Evolutionary conservation across 2,797 vertebrate genomes (phyloP).

Genomic region (Eleutherodactylus coqui): DNA sequence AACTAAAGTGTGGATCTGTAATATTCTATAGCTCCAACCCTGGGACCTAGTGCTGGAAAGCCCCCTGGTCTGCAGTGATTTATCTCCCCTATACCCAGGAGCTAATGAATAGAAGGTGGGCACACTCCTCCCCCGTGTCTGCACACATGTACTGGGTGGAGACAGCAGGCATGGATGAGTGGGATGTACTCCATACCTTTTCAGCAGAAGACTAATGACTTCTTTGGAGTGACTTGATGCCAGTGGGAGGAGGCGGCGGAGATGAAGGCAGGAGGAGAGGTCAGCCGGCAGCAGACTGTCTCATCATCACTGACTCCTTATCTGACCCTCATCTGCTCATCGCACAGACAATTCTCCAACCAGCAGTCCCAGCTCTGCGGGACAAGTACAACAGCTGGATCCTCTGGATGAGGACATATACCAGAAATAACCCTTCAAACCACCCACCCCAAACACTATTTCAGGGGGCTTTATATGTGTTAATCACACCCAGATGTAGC

Average conservation of each 20-base stretch:
- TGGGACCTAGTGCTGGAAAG: no score
- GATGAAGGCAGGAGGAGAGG: conserved; percentile 52
- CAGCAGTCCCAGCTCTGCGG: neutral
- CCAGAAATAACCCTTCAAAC: neutral
- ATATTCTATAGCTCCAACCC: no score
- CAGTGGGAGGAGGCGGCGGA: conserved; percentile 51
- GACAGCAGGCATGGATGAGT: conserved; percentile 57
- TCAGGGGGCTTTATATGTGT: neutral
- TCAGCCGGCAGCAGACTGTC: conserved; percentile 55
- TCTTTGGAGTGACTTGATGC: conserved; percentile 55
- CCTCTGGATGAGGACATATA: no score
- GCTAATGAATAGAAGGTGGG: conserved; percentile 43
- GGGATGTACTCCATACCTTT: conserved; percentile 44
- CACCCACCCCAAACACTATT: neutral
- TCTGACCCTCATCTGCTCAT: conserved; percentile 52
- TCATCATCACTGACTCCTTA: conserved; percentile 51
- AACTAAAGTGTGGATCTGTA: no score
- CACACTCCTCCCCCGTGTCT: conserved; percentile 59
- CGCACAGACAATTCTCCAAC: conserved; percentile 1
- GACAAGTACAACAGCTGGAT: neutral
- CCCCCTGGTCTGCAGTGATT: conserved; percentile 10
- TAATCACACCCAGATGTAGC: neutral
- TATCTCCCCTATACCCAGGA: conserved; percentile 41
- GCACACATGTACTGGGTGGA: conserved; percentile 52
- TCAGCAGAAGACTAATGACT: conserved; percentile 52